Evolutionary conservation across 2,888 invertebrate genomes (phyloP).

Genomic region (Pseudanteris insignis): DNA sequence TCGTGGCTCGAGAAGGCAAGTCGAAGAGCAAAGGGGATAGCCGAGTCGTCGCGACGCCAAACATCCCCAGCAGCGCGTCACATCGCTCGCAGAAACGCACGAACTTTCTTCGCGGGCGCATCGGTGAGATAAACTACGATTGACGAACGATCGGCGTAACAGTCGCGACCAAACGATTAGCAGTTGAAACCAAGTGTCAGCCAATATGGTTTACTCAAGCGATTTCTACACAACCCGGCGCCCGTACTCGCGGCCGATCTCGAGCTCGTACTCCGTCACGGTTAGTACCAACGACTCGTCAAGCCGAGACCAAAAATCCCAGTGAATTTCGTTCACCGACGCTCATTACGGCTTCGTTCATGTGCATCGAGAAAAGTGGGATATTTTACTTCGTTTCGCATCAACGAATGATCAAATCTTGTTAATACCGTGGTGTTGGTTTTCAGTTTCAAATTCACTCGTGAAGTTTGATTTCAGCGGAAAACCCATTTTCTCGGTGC

Average conservation of each 20-base stretch:
- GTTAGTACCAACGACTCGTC: slow-evolving; percentile 70
- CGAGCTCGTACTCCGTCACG: slow-evolving; percentile 81
- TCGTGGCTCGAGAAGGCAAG: slow-evolving; percentile 26
- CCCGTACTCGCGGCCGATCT: slow-evolving; percentile 78
- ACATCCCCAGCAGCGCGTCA: slow-evolving; percentile 27
- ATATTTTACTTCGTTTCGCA: too few species aligned
- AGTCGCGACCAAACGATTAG: slow-evolving; percentile 33
- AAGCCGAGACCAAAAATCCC: slow-evolving; percentile 4
- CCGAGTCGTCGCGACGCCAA: slow-evolving; percentile 45
- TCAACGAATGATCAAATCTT: too few species aligned
- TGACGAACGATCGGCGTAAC: slow-evolving; percentile 30
- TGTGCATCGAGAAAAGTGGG: too few species aligned
- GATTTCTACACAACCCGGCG: slow-evolving; percentile 91
- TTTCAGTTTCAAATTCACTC: too few species aligned
- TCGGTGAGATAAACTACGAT: slow-evolving; percentile 47
- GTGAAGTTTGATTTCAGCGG: too few species aligned
- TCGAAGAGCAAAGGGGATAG: slow-evolving; percentile 34
- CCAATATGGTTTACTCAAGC: slow-evolving; percentile 90
- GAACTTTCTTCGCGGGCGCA: slow-evolving; percentile 64
- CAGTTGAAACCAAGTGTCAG: slow-evolving; percentile 46
- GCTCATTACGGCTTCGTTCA: too few species aligned
- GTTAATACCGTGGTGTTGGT: too few species aligned
- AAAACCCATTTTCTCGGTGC: too few species aligned
- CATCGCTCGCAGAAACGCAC: slow-evolving; percentile 58
- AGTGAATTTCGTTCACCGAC: slow-evolving; percentile 12